phyloP scores from a whole-genome alignment of 2,888 invertebrate genomes.

The Brassicogethes aeneus region DNA sequence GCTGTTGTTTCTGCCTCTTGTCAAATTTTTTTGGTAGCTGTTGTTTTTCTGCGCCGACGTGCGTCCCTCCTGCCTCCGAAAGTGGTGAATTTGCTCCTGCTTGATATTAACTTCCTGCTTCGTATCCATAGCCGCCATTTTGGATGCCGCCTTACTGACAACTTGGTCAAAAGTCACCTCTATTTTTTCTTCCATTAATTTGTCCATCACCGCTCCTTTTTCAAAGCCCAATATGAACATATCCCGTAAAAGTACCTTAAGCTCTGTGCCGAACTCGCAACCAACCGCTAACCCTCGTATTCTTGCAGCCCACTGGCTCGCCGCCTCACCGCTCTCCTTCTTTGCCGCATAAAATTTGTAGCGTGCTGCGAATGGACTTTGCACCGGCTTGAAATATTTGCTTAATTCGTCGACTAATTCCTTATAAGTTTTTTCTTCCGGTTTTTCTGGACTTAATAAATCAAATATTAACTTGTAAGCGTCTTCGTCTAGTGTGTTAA shows the following conservation, averaged over 20 bases:
- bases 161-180: constrained; percentile 7
- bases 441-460: constrained; percentile 5
- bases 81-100: constrained; percentile 2
- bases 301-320: neutral
- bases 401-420: constrained; percentile 4
- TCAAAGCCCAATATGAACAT: constrained; percentile 16
- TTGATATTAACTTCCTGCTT: constrained; percentile 3
- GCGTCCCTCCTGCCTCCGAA: neutral
- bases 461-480: constrained; percentile 6
- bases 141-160: constrained; percentile 4
- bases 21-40: too few species aligned
- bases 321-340: neutral
- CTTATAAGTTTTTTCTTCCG: constrained; percentile 4
- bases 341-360: neutral
- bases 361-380: neutral
- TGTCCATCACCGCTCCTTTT: constrained; percentile 9
- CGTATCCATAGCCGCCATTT: constrained; percentile 10
- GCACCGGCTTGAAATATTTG: constrained; percentile 6
- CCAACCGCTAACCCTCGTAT: neutral
- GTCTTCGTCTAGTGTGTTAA: constrained; percentile 5
- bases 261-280: neutral
- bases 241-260: neutral
- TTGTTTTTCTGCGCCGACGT: too few species aligned
- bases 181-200: neutral
- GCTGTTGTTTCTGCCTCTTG: too few species aligned